Evolutionary conservation across 2,797 vertebrate genomes (phyloP), one percentile per base, ranked within the genome.

Genomic region (Apodemus agrarius): DNA sequence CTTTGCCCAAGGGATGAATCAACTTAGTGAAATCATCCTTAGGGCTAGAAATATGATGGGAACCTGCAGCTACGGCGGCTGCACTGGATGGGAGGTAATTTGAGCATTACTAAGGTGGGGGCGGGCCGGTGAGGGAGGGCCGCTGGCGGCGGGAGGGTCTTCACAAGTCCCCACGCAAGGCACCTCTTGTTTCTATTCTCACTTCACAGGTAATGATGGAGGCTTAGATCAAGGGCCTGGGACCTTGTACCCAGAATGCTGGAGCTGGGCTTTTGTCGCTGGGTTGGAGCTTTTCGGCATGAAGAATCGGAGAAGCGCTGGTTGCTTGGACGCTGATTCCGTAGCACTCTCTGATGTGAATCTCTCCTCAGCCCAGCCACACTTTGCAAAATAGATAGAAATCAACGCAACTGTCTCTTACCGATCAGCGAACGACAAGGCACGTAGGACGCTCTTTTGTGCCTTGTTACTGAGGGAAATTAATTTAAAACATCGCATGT

Each of bases 81-180:
- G 29, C 43, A 2, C 29, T 82, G 34, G 11, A 3, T 34, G 29
- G 40, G 16, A 0, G 19, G 9, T 10, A 16, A 19, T 31, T 49
- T 3, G 6, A n/a, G 21, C 29, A 49, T 65, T 16, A 11, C 24
- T 29, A 1, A 8, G 0, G 21, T 65, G 49, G 19, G 29, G 22
- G 43, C 3, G 43, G 43, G 43, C 43, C 43, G 0, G 21, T 65
- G 49, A 22, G 46, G 46, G 46, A 49, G 46, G 46, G 19, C 3
- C 2, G 3, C 1, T 2, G 26, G 11, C 0, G 34, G 21, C 1
- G 0, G 3, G n/a, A 21, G 19, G 1, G 0, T 40, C 7, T 16
- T 17, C 19, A 9, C 1, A 0, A 0, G 0, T 1, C 8, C 10
- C 16, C 63, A n/a, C 0, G 19, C 6, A 1, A 26, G 0, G 1